A percentile compares a stretch with the other conserved stretches of the same genome.
Conservation (phyloP, 2,113 vertebrate species). For the Anser cygnoides region DNA sequence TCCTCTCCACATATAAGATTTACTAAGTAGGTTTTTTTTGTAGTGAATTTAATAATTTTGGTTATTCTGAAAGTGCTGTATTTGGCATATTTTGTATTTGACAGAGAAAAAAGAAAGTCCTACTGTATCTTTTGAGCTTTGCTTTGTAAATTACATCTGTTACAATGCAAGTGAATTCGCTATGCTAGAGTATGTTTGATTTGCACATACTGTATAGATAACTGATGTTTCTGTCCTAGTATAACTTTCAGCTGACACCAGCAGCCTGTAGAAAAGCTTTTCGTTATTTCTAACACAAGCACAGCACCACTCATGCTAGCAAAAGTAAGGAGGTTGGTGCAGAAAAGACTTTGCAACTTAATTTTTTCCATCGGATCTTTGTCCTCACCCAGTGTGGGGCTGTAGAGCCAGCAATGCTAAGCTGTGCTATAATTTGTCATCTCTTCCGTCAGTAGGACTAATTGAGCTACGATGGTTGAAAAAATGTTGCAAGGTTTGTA, state of each 20-base stretch:
- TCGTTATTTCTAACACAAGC: not conserved
- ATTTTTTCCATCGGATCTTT: not conserved
- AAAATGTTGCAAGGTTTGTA: slow-evolving; percentile 32
- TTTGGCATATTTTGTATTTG: not conserved
- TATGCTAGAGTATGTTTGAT: not conserved
- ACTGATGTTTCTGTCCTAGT: not conserved
- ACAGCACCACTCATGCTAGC: accelerated
- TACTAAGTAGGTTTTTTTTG: not conserved
- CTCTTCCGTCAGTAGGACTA: not conserved
- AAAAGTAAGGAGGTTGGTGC: not conserved
- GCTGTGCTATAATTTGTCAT: not conserved
- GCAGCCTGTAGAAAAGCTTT: not conserved
- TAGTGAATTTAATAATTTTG: not conserved
- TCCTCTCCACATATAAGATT: not conserved
- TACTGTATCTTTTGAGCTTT: not conserved
- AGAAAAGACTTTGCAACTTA: not conserved
- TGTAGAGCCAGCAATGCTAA: not conserved
- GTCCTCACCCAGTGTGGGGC: not conserved
- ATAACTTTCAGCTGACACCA: not conserved
- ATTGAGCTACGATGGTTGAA: not conserved
- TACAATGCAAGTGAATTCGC: not conserved
- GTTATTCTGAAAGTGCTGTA: not conserved
- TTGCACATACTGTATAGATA: not conserved
- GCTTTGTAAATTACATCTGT: not conserved
- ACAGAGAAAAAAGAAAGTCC: not conserved